Evolutionary conservation across 2,797 vertebrate genomes (phyloP).

Genomic region (Huso huso): DNA sequence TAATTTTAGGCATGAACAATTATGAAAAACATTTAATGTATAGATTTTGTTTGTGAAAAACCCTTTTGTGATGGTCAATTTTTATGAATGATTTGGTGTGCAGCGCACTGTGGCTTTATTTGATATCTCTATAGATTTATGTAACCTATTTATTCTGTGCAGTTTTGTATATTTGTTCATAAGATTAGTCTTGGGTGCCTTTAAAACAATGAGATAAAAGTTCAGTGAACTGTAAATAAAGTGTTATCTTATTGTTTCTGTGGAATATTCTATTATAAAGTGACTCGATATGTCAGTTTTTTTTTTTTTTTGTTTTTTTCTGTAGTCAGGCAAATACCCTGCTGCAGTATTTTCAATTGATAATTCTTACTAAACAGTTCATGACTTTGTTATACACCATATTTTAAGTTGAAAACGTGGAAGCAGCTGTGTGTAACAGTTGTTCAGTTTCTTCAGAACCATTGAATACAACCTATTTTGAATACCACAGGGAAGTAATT

Average conservation of each 20-base stretch:
- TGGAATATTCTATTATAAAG: no score
- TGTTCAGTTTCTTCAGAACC: no score
- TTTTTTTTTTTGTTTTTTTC: no score
- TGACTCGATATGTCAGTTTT: no score
- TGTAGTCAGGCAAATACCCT: no score
- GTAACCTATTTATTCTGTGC: conserved; percentile 91
- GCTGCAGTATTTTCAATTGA: no score
- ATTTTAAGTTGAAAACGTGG: no score
- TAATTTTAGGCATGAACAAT: conserved; percentile 28
- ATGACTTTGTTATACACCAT: no score
- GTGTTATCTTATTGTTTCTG: conserved; percentile 29
- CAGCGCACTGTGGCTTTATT: conserved; percentile 75
- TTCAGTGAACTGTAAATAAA: conserved; percentile 60
- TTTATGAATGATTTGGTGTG: conserved; percentile 43
- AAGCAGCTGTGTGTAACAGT: no score
- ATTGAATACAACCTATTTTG: no score
- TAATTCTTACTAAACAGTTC: no score
- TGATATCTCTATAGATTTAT: conserved; percentile 61
- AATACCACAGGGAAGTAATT: no score
- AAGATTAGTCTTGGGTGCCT: conserved; percentile 77
- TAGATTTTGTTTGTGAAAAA: neutral
- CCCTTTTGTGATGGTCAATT: conserved; percentile 22
- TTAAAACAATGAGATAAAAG: conserved; percentile 71
- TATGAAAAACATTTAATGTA: conserved; percentile 14
- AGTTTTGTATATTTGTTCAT: conserved; percentile 71